Percentiles rank a stretch among this genome's conserved stretches.
phyloP scores from a whole-genome alignment of 2,888 invertebrate genomes.

The Drosophila barbarae region DNA sequence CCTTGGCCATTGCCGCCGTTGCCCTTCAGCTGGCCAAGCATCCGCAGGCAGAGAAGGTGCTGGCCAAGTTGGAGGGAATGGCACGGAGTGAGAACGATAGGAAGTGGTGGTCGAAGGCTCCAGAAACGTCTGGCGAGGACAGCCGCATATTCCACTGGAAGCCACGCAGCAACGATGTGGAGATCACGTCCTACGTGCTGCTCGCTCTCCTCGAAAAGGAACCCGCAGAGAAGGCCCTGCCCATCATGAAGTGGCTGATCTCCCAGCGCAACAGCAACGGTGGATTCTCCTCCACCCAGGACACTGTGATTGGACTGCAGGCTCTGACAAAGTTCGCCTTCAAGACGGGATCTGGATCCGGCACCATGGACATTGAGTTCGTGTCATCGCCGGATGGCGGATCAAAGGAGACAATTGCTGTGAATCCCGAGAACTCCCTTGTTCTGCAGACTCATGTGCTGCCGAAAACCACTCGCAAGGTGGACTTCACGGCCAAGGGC shows the following conservation, averaged over 20 bases:
- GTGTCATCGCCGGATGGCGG: conserved; percentile 22
- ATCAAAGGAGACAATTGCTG: conserved; percentile 72
- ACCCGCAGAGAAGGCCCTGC: conserved; percentile 74
- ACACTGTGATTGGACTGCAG: conserved; percentile 87
- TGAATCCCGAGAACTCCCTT: conserved; percentile 88
- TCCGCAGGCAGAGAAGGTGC: conserved; percentile 84
- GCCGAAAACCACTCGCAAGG: conserved; percentile 81
- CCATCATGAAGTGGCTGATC: conserved; percentile 87
- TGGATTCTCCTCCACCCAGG: conserved; percentile 88
- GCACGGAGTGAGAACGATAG: conserved; percentile 81
- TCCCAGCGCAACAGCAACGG: conserved; percentile 85
- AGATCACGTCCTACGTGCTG: conserved; percentile 93
- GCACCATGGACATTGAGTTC: conserved; percentile 70
- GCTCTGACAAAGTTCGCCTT: conserved; percentile 85
- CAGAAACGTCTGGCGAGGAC: conserved; percentile 52
- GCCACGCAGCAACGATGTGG: conserved; percentile 86
- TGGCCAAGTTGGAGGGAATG: conserved; percentile 81
- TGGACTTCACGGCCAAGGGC: conserved; percentile 89
- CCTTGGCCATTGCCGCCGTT: conserved; percentile 87
- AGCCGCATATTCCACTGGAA: conserved; percentile 77
- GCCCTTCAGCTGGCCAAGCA: conserved; percentile 89
- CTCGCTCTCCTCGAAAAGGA: conserved; percentile 82
- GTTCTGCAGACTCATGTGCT: conserved; percentile 88
- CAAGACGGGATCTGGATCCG: conserved; percentile 80
- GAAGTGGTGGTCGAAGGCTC: conserved; percentile 89